Conservation (phyloP, 2,888 invertebrate genomes). For the Hydraecia micacea region DNA sequence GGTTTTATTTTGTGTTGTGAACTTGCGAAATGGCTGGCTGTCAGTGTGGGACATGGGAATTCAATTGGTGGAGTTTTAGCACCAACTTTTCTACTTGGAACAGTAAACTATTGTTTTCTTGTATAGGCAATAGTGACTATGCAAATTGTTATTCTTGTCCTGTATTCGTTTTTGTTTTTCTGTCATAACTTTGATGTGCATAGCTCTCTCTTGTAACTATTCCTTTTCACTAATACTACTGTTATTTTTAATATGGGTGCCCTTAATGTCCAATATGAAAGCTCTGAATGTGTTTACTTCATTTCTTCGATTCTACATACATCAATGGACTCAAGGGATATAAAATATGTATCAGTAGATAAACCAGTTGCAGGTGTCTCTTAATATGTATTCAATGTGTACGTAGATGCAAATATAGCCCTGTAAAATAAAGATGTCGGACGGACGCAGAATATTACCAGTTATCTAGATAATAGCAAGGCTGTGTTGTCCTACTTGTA, state of each 20-base stretch:
- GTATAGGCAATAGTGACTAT: background rate
- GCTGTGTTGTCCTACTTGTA: constrained; percentile 48
- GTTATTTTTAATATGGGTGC: background rate
- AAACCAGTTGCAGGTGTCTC: background rate
- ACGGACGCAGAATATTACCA: constrained; percentile 42
- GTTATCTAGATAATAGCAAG: constrained; percentile 49
- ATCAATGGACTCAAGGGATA: background rate
- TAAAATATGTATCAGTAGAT: background rate
- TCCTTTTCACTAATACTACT: background rate
- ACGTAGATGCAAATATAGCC: background rate
- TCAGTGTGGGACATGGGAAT: constrained; percentile 28
- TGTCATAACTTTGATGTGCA: background rate
- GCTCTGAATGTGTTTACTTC: background rate
- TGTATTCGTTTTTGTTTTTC: background rate
- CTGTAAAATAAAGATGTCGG: constrained; percentile 26
- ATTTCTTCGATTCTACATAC: background rate
- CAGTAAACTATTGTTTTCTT: constrained; percentile 18
- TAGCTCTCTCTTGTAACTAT: background rate
- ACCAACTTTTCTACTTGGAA: constrained; percentile 21
- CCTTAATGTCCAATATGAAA: background rate
- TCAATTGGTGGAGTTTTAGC: constrained; percentile 25
- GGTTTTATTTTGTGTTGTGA: constrained; percentile 64
- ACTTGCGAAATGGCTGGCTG: constrained; percentile 52
- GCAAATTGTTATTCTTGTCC: constrained; percentile 4
- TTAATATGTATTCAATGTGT: constrained; percentile 14